Conservation (phyloP, 2,113 vertebrate genomes). For the Procapra przewalskii region DNA sequence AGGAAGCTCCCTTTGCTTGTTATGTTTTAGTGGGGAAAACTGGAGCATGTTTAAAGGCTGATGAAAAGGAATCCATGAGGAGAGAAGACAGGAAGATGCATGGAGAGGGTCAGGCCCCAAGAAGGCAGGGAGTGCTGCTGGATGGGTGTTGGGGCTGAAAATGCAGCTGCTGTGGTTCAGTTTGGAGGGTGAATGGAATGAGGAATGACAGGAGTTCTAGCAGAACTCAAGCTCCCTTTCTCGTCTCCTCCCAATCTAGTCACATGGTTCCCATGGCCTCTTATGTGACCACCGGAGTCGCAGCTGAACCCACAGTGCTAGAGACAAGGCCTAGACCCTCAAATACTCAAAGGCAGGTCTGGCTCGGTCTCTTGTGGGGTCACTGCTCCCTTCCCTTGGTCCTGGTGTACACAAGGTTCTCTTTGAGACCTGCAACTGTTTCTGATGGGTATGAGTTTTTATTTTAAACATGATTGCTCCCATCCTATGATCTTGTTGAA, state of each 20-base stretch:
- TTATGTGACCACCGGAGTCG: background rate
- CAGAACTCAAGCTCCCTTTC: background rate
- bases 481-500: background rate
- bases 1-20: background rate
- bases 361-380: background rate
- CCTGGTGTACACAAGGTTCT: background rate
- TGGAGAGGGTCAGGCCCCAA: background rate
- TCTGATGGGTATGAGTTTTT: background rate
- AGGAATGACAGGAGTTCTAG: background rate
- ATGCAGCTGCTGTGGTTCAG: background rate
- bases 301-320: background rate
- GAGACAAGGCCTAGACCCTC: background rate
- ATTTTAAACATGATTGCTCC: background rate
- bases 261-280: background rate
- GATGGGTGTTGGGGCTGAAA: background rate
- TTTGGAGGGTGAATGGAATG: background rate
- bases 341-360: background rate
- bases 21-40: background rate
- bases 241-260: background rate
- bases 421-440: background rate
- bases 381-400: background rate
- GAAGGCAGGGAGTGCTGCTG: background rate
- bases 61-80: background rate
- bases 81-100: background rate
- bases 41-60: background rate